These are phyloP conservation scores for Apostichopus parvimensis DNA, from an alignment of 35 echinoderm and acorn worm genomes.

Conservation along the genomic window DNA sequence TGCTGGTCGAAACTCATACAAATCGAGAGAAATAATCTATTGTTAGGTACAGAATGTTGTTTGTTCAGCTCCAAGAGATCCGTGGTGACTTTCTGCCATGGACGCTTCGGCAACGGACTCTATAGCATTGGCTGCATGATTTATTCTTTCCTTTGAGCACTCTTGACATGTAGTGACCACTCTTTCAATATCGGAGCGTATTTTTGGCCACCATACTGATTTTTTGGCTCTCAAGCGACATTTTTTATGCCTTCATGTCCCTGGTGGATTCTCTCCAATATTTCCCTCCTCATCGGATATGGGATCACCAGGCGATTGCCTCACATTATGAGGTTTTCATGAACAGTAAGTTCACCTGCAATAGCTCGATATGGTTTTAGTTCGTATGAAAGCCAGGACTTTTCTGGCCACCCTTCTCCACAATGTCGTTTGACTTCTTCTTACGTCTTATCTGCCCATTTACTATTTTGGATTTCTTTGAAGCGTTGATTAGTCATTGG, in stretches of 20 bases:
- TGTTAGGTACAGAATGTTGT: constrained; percentile 28
- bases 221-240: constrained; percentile 37
- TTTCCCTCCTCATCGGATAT: constrained; percentile 40
- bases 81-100: constrained; percentile 66
- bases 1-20: neutral
- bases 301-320: constrained; percentile 70
- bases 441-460: constrained; percentile 64
- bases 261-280: constrained; percentile 63
- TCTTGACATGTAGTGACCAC: constrained; percentile 42
- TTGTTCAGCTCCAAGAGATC: constrained; percentile 66
- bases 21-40: constrained; percentile 53
- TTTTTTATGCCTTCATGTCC: constrained; percentile 43
- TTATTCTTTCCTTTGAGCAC: constrained; percentile 58
- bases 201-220: constrained; percentile 79
- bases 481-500: constrained; percentile 20
- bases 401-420: constrained; percentile 63
- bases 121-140: constrained; percentile 59
- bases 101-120: constrained; percentile 30
- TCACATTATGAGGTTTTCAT: constrained; percentile 61
- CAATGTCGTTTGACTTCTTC: constrained; percentile 52
- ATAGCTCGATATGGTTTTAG: constrained; percentile 49
- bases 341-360: constrained; percentile 45
- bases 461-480: constrained; percentile 26
- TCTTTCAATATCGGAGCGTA: constrained; percentile 48
- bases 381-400: constrained; percentile 26